phyloP scores from a whole-genome alignment of 2,113 vertebrate genomes.

The Pan troglodytes region DNA sequence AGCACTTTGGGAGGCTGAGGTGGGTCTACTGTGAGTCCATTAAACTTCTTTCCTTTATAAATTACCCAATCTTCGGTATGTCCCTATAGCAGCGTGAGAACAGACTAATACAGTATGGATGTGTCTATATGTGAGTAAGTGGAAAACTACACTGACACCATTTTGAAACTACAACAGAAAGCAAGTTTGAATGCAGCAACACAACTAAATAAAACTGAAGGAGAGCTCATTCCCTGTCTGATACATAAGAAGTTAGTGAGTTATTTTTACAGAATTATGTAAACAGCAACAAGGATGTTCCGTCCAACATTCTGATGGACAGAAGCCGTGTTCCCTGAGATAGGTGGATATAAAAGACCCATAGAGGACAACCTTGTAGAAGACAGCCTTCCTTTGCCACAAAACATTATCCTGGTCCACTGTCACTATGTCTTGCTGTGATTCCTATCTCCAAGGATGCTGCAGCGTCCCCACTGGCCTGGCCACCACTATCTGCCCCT shows the following conservation, averaged over 20 bases:
- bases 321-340: not conserved
- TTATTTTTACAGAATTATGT: not conserved
- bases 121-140: not conserved
- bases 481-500: conserved; percentile 33
- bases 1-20: too few species aligned
- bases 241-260: not conserved
- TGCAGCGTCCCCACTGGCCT: not conserved
- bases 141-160: not conserved
- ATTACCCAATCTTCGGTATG: too few species aligned
- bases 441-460: not conserved
- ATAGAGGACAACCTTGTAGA: not conserved
- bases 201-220: conserved; percentile 41
- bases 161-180: conserved; percentile 45
- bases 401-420: not conserved
- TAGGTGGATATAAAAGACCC: conserved; percentile 51
- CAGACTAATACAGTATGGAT: not conserved
- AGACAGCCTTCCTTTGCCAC: not conserved
- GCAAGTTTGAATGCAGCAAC: not conserved
- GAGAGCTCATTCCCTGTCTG: not conserved
- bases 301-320: not conserved
- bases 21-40: too few species aligned
- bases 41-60: too few species aligned
- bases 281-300: conserved; percentile 56
- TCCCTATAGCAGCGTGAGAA: too few species aligned
- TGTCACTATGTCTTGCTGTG: conserved; percentile 12